Conservation (phyloP, 1,140 invertebrate genomes). For the Aphaenogaster floridana region DNA sequence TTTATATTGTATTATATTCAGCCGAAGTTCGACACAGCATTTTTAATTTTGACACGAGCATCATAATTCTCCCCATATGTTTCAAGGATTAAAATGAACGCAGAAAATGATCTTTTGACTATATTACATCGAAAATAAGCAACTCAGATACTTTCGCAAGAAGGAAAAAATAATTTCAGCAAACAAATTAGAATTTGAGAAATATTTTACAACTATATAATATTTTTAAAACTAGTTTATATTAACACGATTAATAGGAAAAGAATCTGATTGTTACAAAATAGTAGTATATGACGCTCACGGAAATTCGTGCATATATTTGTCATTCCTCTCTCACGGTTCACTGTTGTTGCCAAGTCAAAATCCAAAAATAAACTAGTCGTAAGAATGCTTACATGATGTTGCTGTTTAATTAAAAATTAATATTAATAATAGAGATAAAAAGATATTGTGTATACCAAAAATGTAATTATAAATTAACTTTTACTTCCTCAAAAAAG, state of each 20-base stretch:
- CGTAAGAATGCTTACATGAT: background rate
- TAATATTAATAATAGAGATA: background rate
- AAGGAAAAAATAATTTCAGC: background rate
- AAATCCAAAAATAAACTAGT: constrained; percentile 2
- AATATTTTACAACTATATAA: background rate
- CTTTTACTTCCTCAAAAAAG: background rate
- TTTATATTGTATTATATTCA: background rate
- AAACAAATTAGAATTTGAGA: constrained; percentile 1
- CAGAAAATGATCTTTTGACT: background rate
- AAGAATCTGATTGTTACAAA: background rate
- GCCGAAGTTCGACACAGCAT: background rate
- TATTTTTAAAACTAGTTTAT: background rate
- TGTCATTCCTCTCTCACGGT: background rate
- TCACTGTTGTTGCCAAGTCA: background rate
- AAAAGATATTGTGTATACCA: background rate
- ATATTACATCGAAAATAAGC: background rate
- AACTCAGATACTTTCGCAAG: background rate
- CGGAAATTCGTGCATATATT: background rate
- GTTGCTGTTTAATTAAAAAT: background rate
- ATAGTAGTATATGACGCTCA: background rate
- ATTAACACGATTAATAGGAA: background rate
- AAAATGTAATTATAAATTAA: constrained; percentile 15
- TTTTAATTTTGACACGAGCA: background rate
- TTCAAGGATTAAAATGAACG: background rate
- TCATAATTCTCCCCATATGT: background rate